Percentiles rank a stretch among this genome's conserved stretches.
These are phyloP conservation scores for Quiscalus mexicanus DNA, from an alignment of 2,113 vertebrate species.

Conservation along the genomic window DNA sequence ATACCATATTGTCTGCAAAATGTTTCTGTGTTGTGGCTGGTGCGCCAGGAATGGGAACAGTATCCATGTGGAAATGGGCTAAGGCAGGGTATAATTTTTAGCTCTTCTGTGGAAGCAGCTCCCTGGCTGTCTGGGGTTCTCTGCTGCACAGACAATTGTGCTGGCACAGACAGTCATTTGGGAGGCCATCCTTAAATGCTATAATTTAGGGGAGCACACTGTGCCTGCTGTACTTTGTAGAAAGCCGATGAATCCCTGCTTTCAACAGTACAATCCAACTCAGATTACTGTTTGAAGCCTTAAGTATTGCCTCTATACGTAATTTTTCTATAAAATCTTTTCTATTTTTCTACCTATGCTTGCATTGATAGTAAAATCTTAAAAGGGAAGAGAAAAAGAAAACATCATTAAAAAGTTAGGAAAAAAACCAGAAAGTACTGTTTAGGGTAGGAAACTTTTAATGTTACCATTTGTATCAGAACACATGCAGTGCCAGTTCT, in stretches of 20 bases:
- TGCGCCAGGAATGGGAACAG: neutral
- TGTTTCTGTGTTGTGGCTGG: neutral
- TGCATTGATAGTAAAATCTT: neutral
- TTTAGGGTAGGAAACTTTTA: constrained; percentile 15
- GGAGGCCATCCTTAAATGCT: neutral
- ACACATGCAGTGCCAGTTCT: neutral
- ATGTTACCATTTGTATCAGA: constrained; percentile 8
- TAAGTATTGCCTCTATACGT: neutral
- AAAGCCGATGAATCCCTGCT: neutral
- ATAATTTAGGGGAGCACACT: neutral
- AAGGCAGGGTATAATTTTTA: neutral
- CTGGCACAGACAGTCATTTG: neutral
- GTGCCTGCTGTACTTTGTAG: neutral
- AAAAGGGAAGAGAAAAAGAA: neutral
- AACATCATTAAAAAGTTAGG: neutral
- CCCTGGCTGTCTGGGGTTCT: neutral
- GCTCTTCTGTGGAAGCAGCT: neutral
- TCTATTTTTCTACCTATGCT: neutral
- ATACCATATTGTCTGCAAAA: neutral
- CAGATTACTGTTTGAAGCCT: neutral
- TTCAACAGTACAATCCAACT: neutral
- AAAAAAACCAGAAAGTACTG: neutral
- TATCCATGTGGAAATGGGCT: neutral
- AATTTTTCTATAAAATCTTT: neutral
- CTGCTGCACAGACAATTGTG: neutral